These are phyloP conservation scores for Trinorchestia longiramus DNA, from an alignment of 1,140 invertebrate genomes.

Conservation along the genomic window DNA sequence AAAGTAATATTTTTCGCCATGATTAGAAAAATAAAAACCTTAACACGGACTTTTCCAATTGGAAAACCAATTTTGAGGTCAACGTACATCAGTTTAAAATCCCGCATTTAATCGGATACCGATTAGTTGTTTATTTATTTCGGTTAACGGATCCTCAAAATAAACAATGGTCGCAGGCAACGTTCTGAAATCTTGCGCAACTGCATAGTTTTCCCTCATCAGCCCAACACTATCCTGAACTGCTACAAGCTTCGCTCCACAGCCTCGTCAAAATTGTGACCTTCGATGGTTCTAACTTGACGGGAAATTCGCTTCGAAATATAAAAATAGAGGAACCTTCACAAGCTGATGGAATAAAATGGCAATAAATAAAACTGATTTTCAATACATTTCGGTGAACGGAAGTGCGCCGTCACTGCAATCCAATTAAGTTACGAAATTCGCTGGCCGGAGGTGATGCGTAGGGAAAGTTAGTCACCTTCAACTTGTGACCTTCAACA, in stretches of 20 bases:
- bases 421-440: neutral
- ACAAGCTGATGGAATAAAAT: neutral
- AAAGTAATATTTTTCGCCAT: neutral
- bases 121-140: neutral
- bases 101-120: neutral
- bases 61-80: neutral
- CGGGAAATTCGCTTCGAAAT: neutral
- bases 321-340: neutral
- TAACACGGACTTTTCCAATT: neutral
- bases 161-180: neutral
- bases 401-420: neutral
- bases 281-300: neutral
- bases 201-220: neutral
- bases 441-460: neutral
- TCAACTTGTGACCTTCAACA: neutral
- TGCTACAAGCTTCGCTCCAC: neutral
- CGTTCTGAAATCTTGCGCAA: neutral
- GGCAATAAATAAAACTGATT: neutral
- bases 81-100: neutral
- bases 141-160: neutral
- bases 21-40: neutral
- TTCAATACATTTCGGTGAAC: neutral
- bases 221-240: neutral
- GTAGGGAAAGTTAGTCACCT: neutral
- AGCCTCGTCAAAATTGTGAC: neutral